Evolutionary conservation across 1,140 invertebrate genomes (phyloP), one percentile per base, ranked within the genome.

Genomic region (Drosophila aff.): DNA sequence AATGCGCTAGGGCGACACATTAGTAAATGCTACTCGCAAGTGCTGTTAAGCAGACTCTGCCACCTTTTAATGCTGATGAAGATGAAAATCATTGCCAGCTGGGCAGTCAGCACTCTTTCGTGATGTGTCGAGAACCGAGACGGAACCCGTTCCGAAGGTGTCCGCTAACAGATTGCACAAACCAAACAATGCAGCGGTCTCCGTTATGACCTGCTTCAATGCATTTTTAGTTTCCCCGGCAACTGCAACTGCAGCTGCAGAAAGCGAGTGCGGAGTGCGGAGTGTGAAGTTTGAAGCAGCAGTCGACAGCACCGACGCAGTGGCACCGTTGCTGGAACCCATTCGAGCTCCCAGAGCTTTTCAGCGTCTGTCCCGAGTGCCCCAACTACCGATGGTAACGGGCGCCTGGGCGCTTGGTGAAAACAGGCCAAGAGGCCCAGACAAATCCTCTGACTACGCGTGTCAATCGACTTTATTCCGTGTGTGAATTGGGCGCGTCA

Each of bases 181-280:
- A 84, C 60, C 73, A 84, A 73, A 84, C 60, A 81, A 84, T 78
- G 49, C 53, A 36, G 23, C 52, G 61, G 31, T 47, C 43, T 13
- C 44, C 62, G 55, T 59, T 73, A 74, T 89, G 83, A 87, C 84
- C 84, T 87, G 85, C 85, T 84, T 81, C 65, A 87, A 72, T 89
- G 69, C 66, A 74, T 86, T 60, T 49, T 50, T 23, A 38, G 52
- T 55, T 55, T 10, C 18, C 33, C 36, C 13, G 21, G 55, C 63
- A 33, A 43, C 44, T 49, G 23, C 23, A 23, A 23, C 23, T 23
- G 40, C 67, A 71, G 7, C 43, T 62, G 41, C 52, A 53, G 61
- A 66, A 66, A 63, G 43, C 15, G 36, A 67, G 50, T 49, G 68
- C 64, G 66, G 36, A 60, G 50, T 49, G 68, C 64, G 66, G 75